A percentile compares a stretch with the other conserved stretches of the same genome.
phyloP scores from a whole-genome alignment of 2,888 invertebrate species.

The Sisyra nigra region DNA sequence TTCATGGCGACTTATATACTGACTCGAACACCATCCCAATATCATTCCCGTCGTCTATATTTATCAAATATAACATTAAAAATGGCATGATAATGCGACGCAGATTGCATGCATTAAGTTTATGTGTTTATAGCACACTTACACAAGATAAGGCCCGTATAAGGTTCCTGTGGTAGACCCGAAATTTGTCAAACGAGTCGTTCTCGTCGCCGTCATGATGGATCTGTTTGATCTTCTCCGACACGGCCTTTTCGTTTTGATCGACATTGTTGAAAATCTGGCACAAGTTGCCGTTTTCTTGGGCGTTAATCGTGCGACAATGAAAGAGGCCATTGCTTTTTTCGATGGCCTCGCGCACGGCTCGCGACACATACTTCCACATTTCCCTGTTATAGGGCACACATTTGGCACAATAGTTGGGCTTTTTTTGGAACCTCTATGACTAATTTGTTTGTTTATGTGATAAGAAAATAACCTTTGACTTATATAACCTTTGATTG shows the following conservation, averaged over 20 bases:
- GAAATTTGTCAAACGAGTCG: conserved; percentile 7
- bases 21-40: conserved; percentile 44
- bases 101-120: too few relatives aligned
- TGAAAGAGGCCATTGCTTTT: conserved; percentile 33
- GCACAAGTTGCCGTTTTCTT: conserved; percentile 4
- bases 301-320: conserved; percentile 27
- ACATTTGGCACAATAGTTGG: too few relatives aligned
- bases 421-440: too few relatives aligned
- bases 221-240: background rate
- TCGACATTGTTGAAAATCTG: too few relatives aligned
- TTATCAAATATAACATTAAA: conserved; percentile 1
- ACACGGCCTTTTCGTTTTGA: background rate
- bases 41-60: conserved; percentile 42
- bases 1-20: conserved; percentile 28
- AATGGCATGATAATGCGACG: background rate
- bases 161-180: conserved; percentile 15
- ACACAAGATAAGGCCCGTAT: conserved; percentile 14
- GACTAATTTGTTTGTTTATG: too few relatives aligned
- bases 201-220: background rate
- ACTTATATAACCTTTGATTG: too few relatives aligned
- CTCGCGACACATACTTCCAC: conserved; percentile 38
- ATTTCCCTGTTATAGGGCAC: too few relatives aligned
- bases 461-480: too few relatives aligned
- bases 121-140: too few relatives aligned
- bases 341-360: conserved; percentile 33